Conservation (phyloP, 2,888 invertebrate species). For the Kuschelorhynchus macadamiae region DNA sequence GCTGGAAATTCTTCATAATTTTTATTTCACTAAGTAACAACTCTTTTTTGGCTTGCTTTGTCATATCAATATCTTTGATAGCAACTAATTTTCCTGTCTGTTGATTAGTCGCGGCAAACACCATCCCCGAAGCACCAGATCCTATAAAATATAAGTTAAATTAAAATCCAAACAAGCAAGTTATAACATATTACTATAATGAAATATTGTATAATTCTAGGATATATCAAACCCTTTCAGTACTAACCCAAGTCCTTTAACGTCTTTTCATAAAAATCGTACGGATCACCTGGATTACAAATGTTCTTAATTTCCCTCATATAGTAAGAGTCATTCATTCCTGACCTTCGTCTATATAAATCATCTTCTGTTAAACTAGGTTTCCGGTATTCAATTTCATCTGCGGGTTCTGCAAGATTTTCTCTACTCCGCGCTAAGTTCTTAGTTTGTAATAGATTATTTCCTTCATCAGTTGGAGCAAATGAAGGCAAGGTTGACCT, state of each 20-base stretch:
- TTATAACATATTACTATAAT: too few relatives aligned
- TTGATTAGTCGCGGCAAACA: slow-evolving; percentile 89
- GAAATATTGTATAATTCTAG: too few relatives aligned
- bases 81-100: slow-evolving; percentile 85
- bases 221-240: too few relatives aligned
- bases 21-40: slow-evolving; percentile 95
- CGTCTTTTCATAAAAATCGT: slow-evolving; percentile 81
- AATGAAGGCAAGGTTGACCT: slow-evolving; percentile 62
- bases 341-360: slow-evolving; percentile 48
- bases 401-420: slow-evolving; percentile 62
- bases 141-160: slow-evolving; percentile 70
- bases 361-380: slow-evolving; percentile 56
- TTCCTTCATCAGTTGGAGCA: slow-evolving; percentile 65
- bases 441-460: slow-evolving; percentile 59
- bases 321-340: slow-evolving; percentile 80
- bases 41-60: slow-evolving; percentile 96
- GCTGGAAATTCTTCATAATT: slow-evolving; percentile 91
- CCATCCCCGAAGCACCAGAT: slow-evolving; percentile 93
- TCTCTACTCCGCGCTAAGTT: slow-evolving; percentile 67
- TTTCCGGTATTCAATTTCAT: slow-evolving; percentile 67
- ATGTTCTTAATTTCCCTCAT: slow-evolving; percentile 79
- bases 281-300: slow-evolving; percentile 87
- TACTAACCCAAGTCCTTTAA: slow-evolving; percentile 78
- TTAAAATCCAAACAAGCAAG: too few relatives aligned
- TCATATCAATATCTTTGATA: slow-evolving; percentile 95